Evolutionary conservation across 2,113 vertebrate species (phyloP).

Genomic region (Channa argus): DNA sequence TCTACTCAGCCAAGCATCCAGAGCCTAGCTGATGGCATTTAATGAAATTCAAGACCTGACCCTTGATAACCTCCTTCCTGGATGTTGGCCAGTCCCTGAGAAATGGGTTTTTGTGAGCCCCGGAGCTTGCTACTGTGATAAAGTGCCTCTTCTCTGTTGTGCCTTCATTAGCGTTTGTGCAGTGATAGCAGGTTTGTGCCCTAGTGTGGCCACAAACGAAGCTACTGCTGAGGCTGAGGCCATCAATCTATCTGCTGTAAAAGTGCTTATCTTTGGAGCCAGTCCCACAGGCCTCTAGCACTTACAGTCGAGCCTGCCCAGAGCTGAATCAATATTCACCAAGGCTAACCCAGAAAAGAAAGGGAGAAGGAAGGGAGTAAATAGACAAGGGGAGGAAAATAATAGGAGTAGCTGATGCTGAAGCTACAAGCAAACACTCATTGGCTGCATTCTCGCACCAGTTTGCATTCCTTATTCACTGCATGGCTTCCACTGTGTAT

Average conservation of each 20-base stretch:
- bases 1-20: neutral
- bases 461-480: constrained; percentile 8
- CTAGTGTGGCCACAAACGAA: constrained; percentile 41
- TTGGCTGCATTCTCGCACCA: constrained; percentile 11
- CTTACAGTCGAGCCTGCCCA: constrained; percentile 64
- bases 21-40: constrained; percentile 21
- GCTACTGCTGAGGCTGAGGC: constrained; percentile 26
- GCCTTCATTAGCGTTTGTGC: constrained; percentile 54
- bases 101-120: constrained; percentile 21
- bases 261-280: constrained; percentile 77
- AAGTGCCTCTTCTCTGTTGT: constrained; percentile 27
- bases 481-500: constrained; percentile 7
- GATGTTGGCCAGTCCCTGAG: constrained; percentile 32
- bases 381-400: constrained; percentile 12
- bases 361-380: constrained; percentile 17
- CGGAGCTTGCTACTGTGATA: constrained; percentile 4
- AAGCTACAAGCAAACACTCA: constrained; percentile 9
- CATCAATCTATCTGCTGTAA: constrained; percentile 70
- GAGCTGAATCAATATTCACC: constrained; percentile 71
- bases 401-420: constrained; percentile 24
- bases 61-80: constrained; percentile 34
- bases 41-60: constrained; percentile 44
- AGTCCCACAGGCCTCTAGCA: constrained; percentile 60
- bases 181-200: constrained; percentile 56
- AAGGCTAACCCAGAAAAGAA: constrained; percentile 47